Evolutionary conservation across 2,797 vertebrate genomes (phyloP).

Genomic region (Melanogrammus aeglefinus): DNA sequence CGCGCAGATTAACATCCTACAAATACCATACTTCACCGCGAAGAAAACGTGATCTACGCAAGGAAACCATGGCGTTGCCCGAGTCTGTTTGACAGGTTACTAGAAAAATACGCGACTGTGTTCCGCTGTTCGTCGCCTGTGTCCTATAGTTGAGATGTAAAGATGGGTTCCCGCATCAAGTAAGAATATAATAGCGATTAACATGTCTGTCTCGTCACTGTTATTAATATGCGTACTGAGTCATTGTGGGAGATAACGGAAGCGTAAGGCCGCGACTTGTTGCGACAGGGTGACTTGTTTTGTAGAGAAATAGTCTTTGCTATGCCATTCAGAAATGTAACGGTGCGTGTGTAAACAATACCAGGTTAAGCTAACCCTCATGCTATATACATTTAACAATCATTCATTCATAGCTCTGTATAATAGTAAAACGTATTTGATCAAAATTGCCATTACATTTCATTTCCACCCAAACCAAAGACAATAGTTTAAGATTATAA

Average conservation of each 20-base stretch:
- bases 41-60: slow-evolving; percentile 53
- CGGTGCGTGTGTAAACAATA: neutral
- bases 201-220: neutral
- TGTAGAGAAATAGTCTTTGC: slow-evolving; percentile 31
- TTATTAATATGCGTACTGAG: slow-evolving; percentile 24
- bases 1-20: slow-evolving; percentile 34
- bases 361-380: neutral
- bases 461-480: neutral
- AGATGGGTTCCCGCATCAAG: slow-evolving; percentile 78
- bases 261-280: slow-evolving; percentile 67
- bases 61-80: slow-evolving; percentile 64
- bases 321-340: neutral
- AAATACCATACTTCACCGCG: slow-evolving; percentile 51
- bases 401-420: neutral
- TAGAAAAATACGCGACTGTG: slow-evolving; percentile 54
- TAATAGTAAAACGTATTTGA: neutral
- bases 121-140: slow-evolving; percentile 28
- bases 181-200: slow-evolving; percentile 50
- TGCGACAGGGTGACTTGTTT: slow-evolving; percentile 55
- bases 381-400: neutral
- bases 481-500: neutral
- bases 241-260: slow-evolving; percentile 30
- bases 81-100: slow-evolving; percentile 60
- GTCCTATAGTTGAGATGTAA: slow-evolving; percentile 38
- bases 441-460: neutral